Evolutionary conservation across 2,888 invertebrate species (phyloP), one percentile per base, ranked within the genome.

Genomic region (Bibio marci): DNA sequence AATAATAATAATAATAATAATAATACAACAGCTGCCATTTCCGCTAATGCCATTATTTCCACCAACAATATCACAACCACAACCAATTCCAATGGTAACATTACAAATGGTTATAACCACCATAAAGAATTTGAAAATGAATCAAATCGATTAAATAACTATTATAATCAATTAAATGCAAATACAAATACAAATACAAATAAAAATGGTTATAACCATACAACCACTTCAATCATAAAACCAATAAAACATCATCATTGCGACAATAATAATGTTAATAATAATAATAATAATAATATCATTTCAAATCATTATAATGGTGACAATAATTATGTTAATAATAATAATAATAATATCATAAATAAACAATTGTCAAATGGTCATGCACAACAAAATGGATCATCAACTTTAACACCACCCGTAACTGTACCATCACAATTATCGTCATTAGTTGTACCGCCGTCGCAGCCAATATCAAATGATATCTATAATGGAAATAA

Each of bases 121-220:
- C 59, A 61, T 49, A 58, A 57, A 42, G 58, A 57, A 48, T 60
- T 54, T 45, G 60, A 60, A 49, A 58, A 52, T 44, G 59, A 60
- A 46, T 54, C 59, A 22, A 60, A 60, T 50, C 58, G 59, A 14
- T 48, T 59, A 38, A 60, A 60, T 40, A 57, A 52, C 39, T 59
- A 55, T 39, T 60, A 59, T 46, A 56, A 48, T 39, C 57, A 59
- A 42, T 46, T 59, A 40, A 55, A 31, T 31, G 11, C 30, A 26
- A 27, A 36, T 5, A 18, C 18, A 4, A 22, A 22, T 22, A 22
- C 5, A 6, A 22, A 22, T 22, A 4, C 4, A 4, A 22, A 6
- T 6, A 22, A 22, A 22, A 22, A 22, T 22, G 22, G 22, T 22
- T 22, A 22, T 22, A 22, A 22, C 8, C 43, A 45, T 22, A 22